A percentile compares a stretch with the other conserved stretches of the same genome.
Evolutionary conservation across 2,888 invertebrate species (phyloP).

Genomic region (Hetaerina titia): DNA sequence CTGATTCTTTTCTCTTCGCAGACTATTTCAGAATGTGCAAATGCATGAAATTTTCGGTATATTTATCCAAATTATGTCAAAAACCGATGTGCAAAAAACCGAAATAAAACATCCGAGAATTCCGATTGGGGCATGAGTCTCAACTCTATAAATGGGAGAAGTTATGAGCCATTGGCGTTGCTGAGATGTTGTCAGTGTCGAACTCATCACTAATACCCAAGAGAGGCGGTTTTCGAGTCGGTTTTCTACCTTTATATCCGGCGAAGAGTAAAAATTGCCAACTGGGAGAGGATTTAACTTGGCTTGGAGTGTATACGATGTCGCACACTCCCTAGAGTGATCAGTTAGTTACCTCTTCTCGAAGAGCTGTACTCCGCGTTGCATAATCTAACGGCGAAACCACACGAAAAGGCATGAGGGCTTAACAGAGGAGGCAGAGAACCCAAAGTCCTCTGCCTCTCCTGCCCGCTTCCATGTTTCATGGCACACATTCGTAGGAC

Average conservation of each 20-base stretch:
- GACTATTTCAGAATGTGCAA: no score
- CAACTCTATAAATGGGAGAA: neutral
- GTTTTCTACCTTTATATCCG: neutral
- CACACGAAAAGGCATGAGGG: neutral
- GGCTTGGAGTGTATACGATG: neutral
- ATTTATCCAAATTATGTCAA: no score
- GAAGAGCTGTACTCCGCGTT: neutral
- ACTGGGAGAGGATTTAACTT: neutral
- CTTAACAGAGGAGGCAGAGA: no score
- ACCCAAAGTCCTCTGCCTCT: no score
- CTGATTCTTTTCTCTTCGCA: no score
- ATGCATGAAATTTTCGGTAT: no score
- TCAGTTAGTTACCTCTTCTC: neutral
- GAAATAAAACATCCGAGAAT: no score
- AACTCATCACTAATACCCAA: neutral
- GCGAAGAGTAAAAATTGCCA: neutral
- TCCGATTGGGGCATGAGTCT: neutral
- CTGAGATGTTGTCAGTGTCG: neutral
- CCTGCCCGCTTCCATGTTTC: no score
- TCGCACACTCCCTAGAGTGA: neutral
- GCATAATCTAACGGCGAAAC: slow-evolving; percentile 10
- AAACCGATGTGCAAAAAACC: no score
- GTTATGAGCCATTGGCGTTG: neutral
- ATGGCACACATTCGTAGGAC: no score
- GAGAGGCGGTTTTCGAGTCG: neutral